Conservation (phyloP, 2,888 invertebrate species). For the Euzetes globulus region DNA sequence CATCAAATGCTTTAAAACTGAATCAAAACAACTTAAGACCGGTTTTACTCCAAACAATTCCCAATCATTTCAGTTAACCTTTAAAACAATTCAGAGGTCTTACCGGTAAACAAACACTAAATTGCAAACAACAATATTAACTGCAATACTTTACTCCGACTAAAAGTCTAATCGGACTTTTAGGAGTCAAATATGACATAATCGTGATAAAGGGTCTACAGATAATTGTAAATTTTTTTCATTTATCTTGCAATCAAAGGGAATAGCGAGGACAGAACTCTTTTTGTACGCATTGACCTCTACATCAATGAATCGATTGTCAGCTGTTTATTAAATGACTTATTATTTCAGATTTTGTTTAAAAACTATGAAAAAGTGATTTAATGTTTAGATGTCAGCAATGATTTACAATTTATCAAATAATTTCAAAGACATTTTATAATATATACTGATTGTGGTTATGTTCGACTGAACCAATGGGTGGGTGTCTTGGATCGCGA, state of each 20-base stretch:
- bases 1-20: too few relatives aligned
- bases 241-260: too few relatives aligned
- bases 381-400: not conserved
- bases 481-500: constrained; percentile 41
- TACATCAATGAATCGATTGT: not conserved
- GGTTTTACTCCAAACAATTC: too few relatives aligned
- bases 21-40: too few relatives aligned
- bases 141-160: too few relatives aligned
- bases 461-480: constrained; percentile 36
- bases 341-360: not conserved
- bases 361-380: not conserved
- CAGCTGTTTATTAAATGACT: constrained; percentile 15
- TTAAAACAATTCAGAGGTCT: not conserved
- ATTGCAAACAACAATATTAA: too few relatives aligned
- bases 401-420: constrained; percentile 13
- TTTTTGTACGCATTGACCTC: not conserved
- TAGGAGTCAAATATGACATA: too few relatives aligned
- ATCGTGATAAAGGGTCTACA: too few relatives aligned
- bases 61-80: too few relatives aligned
- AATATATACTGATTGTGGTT: constrained; percentile 7
- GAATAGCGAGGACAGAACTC: not conserved
- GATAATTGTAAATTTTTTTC: too few relatives aligned
- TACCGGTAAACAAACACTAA: not conserved
- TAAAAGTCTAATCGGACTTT: too few relatives aligned
- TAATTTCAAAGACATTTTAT: not conserved